phyloP scores from a whole-genome alignment of 2,888 invertebrate species.

The Villa cingulata region DNA sequence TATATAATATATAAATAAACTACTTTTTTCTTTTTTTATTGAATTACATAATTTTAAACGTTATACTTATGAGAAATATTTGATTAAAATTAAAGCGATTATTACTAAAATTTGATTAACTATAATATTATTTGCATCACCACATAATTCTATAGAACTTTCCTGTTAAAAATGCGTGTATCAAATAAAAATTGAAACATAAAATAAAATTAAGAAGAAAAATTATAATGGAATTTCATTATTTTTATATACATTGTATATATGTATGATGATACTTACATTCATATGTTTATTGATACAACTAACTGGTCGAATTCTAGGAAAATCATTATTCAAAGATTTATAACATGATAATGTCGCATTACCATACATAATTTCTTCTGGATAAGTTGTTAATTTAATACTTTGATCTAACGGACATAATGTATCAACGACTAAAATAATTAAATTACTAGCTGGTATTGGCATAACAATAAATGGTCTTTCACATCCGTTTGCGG shows the following conservation, averaged over 20 bases:
- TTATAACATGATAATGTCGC: slow-evolving; percentile 44
- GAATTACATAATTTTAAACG: too few species aligned
- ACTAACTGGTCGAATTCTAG: slow-evolving; percentile 53
- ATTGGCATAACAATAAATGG: slow-evolving; percentile 63
- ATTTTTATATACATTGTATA: background rate
- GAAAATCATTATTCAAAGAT: slow-evolving; percentile 41
- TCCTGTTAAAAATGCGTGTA: slow-evolving; percentile 34
- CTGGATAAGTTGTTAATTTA: slow-evolving; percentile 32
- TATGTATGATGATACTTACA: slow-evolving; percentile 39
- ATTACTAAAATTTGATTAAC: slow-evolving; percentile 26
- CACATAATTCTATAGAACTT: slow-evolving; percentile 54
- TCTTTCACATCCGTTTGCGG: slow-evolving; percentile 35
- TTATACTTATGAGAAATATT: background rate
- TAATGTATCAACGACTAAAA: slow-evolving; percentile 58
- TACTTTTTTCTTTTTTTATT: too few species aligned
- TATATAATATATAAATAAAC: too few species aligned
- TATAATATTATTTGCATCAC: slow-evolving; percentile 33
- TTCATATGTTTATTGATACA: slow-evolving; percentile 65
- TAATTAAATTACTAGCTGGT: slow-evolving; percentile 61
- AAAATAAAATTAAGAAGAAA: background rate
- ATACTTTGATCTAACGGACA: slow-evolving; percentile 43
- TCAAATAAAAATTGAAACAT: slow-evolving; percentile 7
- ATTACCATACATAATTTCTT: slow-evolving; percentile 35
- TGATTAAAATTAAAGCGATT: slow-evolving; percentile 21
- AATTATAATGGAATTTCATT: background rate